Evolutionary conservation across 2,797 vertebrate genomes (phyloP), one percentile per base, ranked within the genome.

Genomic region (Ara ararauna): DNA sequence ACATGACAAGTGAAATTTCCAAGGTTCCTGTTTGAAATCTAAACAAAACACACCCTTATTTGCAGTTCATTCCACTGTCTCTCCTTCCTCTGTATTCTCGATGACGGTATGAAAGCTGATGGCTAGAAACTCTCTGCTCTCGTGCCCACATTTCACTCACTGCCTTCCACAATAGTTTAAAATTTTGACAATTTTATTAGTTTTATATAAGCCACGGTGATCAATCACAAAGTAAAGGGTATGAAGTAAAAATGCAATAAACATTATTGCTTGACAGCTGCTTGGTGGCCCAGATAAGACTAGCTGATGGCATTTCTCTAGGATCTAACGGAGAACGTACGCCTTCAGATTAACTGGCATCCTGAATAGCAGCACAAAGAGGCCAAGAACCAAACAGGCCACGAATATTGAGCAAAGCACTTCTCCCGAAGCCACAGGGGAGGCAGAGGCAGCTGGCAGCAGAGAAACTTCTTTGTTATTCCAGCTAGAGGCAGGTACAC

Each of bases 231-330:
- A 82, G 48, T 27, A 72, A 88, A 94, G 61, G 42, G 83, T 60
- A 85, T 36, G n/a, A 94, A 91, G 61, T 45, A 75, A 90, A 94
- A 93, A 75, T 29, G 64, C 67, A 96, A 93, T 89, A 82, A 94
- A 91, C 32, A 20, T 74, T 79, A 89, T 47, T 85, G 71, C 73
- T 74, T 72, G 86, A 87, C 89, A 94, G 87, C 93, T 91, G 91
- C 74, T 66, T 42, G 51, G 87, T 87, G 85, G 56, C 65, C 80
- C 65, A 44, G 2, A 22, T 44, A 56, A 87, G 53, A 87, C 32
- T 32, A 82, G 78, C 75, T 92, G 75, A 60, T 93, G 76, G 82
- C 89, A 84, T 62, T 58, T 24, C 40, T 90, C 93, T 95, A 91
- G 54, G 32, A 85, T n/a, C 50, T 88, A 67, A 74, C 2, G 73